Percentiles rank a stretch among this genome's conserved stretches.
Evolutionary conservation across 2,888 invertebrate species (phyloP).

Genomic region (Chloroclystis v-ata): DNA sequence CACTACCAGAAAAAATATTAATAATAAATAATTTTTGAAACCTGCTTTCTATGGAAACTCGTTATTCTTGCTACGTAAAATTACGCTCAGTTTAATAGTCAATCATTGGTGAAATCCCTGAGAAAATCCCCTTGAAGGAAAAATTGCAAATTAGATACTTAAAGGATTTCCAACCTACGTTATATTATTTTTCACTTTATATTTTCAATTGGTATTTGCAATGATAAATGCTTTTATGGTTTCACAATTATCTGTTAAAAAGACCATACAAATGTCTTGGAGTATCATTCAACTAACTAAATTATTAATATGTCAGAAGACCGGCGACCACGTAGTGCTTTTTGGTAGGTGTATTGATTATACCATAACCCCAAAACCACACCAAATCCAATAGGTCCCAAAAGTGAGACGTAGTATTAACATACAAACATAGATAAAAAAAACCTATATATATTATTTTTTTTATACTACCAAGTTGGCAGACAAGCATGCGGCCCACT

Average conservation of each 20-base stretch:
- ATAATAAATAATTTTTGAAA: too few relatives aligned
- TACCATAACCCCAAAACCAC: too few relatives aligned
- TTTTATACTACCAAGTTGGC: too few relatives aligned
- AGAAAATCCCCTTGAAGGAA: constrained; percentile 61
- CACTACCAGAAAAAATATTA: too few relatives aligned
- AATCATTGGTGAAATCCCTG: constrained; percentile 66
- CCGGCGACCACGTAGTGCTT: too few relatives aligned
- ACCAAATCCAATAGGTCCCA: not conserved
- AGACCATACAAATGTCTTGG: too few relatives aligned
- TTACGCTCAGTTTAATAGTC: constrained; percentile 58
- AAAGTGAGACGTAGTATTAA: not conserved
- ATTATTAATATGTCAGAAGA: too few relatives aligned
- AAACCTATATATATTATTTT: too few relatives aligned
- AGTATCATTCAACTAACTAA: too few relatives aligned
- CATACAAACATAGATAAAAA: not conserved
- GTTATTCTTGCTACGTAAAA: constrained; percentile 52
- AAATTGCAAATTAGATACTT: constrained; percentile 66
- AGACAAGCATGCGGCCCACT: too few relatives aligned
- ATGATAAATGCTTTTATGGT: not conserved
- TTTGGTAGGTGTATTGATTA: too few relatives aligned
- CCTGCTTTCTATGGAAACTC: constrained; percentile 30
- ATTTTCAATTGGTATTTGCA: constrained; percentile 2
- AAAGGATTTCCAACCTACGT: constrained; percentile 52
- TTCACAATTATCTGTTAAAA: not conserved
- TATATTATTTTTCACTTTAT: constrained; percentile 2